Percentiles rank a stretch among this genome's conserved stretches.
phyloP scores from a whole-genome alignment of 2,113 vertebrate species.

The Notothenia coriiceps region DNA sequence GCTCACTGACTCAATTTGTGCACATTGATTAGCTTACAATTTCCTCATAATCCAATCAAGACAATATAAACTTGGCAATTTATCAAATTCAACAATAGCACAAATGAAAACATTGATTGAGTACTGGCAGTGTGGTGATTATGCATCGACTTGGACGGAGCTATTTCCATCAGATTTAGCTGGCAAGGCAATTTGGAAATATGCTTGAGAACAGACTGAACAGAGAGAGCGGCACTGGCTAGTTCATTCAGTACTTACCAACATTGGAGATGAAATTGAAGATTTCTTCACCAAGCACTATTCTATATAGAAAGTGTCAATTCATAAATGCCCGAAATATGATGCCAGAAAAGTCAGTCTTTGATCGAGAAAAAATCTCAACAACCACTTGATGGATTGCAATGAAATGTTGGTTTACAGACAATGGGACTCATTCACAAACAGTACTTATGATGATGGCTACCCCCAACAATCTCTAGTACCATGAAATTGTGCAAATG shows the following conservation, averaged over 20 bases:
- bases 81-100: slow-evolving; percentile 19
- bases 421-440: neutral
- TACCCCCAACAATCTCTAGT: no score
- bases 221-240: neutral
- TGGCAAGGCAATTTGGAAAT: slow-evolving; percentile 14
- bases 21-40: slow-evolving; percentile 37
- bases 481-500: no score
- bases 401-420: neutral
- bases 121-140: slow-evolving; percentile 2
- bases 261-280: neutral
- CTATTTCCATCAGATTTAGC: slow-evolving; percentile 20
- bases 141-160: neutral
- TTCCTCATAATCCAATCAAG: slow-evolving; percentile 48
- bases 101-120: slow-evolving; percentile 44
- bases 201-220: neutral
- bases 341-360: neutral
- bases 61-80: slow-evolving; percentile 12
- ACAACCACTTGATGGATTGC: no score
- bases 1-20: slow-evolving; percentile 15
- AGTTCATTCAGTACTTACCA: slow-evolving; percentile 8
- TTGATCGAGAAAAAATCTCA: neutral
- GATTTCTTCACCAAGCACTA: neutral
- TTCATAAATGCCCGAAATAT: neutral
- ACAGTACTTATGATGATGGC: no score
- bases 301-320: neutral